Base-by-base conservation (phyloP, 2,888 invertebrate species). In the Blastobasis adustella region DNA sequence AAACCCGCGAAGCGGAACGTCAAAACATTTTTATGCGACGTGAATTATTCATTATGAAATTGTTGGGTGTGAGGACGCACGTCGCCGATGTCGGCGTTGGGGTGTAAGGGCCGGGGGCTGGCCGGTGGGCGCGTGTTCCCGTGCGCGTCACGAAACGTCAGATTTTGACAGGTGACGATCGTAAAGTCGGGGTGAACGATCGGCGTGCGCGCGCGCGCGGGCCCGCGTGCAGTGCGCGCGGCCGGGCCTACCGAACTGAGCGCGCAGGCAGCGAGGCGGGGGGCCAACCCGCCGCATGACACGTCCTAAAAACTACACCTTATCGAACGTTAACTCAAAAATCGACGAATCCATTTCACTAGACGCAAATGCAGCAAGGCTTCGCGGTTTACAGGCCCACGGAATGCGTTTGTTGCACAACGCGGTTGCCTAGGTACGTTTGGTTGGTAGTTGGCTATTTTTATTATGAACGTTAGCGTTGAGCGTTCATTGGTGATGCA, bases 121-220 rank as follows among this genome's bases (percentile, higher is more conserved):
- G 23, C 23, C 23, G 23, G 23, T 23, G 23, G 23, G 23, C 23
- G 23, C 23, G 23, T 23, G 23, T 23, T 23, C 23, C 23, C 3
- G 23, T 23, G 23, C 23, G 23, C 67, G 68, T 77, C 77, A 74
- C 70, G 79, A 76, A 79, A 79, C 75, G 79, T 81, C 76, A 77
- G 69, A 72, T 67, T 74, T 71, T 85, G 82, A 85, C 87, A 85
- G 85, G 72, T 79, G 79, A 74, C 73, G 78, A 76, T 76, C 81
- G 77, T 68, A 69, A 65, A 61, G 59, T 60, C 65, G 69, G 69
- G 71, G 75, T 73, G 71, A 77, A 76, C 69, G 79, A 72, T 62
- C 64, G 60, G 67, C 73, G 66, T 71, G 71, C 69, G 75, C 69
- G 67, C 59, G 67, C 66, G 67, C 71, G 67, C 64, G 37, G 55